A percentile compares a stretch with the other conserved stretches of the same genome.
These are phyloP conservation scores for Apis laboriosa DNA, from an alignment of 1,140 invertebrate species.

Conservation along the genomic window DNA sequence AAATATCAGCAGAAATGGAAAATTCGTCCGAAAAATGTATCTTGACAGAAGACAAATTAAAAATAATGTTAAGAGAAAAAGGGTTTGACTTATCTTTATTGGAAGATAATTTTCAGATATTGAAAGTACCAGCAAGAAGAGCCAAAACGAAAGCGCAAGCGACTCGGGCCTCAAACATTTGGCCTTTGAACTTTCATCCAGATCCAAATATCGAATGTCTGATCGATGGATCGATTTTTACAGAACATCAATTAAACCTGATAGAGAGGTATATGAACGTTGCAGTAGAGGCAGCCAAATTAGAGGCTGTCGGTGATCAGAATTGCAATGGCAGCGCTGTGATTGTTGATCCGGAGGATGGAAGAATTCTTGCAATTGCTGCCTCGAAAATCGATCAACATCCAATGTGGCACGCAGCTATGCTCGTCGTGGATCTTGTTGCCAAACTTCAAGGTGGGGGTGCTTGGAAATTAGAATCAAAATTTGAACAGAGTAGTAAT, in stretches of 20 bases:
- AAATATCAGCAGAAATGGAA: slow-evolving; percentile 18
- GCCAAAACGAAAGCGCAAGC: slow-evolving; percentile 87
- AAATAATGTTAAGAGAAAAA: slow-evolving; percentile 78
- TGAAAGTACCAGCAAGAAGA: slow-evolving; percentile 83
- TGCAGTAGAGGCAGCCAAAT: slow-evolving; percentile 82
- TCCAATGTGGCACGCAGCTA: slow-evolving; percentile 91
- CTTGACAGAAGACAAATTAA: slow-evolving; percentile 72
- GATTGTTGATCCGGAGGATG: slow-evolving; percentile 85
- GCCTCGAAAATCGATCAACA: slow-evolving; percentile 83
- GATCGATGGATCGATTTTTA: slow-evolving; percentile 85
- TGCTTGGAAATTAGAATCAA: slow-evolving; percentile 81
- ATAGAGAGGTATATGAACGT: slow-evolving; percentile 85
- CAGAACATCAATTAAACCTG: slow-evolving; percentile 79
- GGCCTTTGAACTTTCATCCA: slow-evolving; percentile 94
- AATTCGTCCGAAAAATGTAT: slow-evolving; percentile 26
- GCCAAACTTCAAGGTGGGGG: slow-evolving; percentile 91
- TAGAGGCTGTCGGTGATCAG: slow-evolving; percentile 68
- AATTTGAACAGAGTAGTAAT: neutral
- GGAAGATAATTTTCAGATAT: slow-evolving; percentile 80
- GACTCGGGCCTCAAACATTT: slow-evolving; percentile 83
- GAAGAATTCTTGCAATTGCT: slow-evolving; percentile 85
- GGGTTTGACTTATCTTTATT: slow-evolving; percentile 81
- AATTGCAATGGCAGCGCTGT: slow-evolving; percentile 81
- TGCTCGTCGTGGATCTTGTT: slow-evolving; percentile 93
- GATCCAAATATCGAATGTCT: slow-evolving; percentile 87